These are phyloP conservation scores for Drosophila nigromelanica DNA, from an alignment of 1,140 invertebrate species.

Conservation along the genomic window DNA sequence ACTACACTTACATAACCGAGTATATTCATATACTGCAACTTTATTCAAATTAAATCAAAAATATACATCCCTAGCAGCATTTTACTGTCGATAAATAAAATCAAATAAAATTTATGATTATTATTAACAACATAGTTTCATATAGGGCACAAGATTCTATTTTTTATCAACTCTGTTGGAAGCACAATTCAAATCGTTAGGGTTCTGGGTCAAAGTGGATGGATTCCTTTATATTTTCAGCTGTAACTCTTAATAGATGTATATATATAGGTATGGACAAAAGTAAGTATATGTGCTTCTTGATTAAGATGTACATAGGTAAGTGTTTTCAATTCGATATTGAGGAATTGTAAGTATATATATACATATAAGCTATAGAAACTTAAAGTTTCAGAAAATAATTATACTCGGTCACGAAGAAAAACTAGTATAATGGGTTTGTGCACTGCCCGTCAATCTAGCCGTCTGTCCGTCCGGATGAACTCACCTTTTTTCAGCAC, in stretches of 20 bases:
- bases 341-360: background rate
- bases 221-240: conserved; percentile 12
- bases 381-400: too few species aligned
- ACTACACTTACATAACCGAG: conserved; percentile 27
- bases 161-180: conserved; percentile 41
- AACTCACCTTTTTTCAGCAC: too few species aligned
- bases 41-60: conserved; percentile 75
- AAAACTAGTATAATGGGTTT: too few species aligned
- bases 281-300: conserved; percentile 22
- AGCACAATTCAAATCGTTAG: conserved; percentile 77
- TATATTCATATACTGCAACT: conserved; percentile 58
- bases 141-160: conserved; percentile 14
- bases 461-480: too few species aligned
- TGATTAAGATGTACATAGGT: background rate
- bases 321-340: background rate
- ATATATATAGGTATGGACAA: background rate
- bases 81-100: conserved; percentile 72
- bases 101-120: conserved; percentile 78
- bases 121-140: conserved; percentile 64
- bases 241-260: background rate
- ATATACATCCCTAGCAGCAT: conserved; percentile 78
- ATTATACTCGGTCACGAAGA: too few species aligned
- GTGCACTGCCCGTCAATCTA: too few species aligned
- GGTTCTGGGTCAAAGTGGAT: conserved; percentile 14
- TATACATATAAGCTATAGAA: too few species aligned